Conservation (phyloP, 2,113 vertebrate genomes). For the Sisor rabdophorus region DNA sequence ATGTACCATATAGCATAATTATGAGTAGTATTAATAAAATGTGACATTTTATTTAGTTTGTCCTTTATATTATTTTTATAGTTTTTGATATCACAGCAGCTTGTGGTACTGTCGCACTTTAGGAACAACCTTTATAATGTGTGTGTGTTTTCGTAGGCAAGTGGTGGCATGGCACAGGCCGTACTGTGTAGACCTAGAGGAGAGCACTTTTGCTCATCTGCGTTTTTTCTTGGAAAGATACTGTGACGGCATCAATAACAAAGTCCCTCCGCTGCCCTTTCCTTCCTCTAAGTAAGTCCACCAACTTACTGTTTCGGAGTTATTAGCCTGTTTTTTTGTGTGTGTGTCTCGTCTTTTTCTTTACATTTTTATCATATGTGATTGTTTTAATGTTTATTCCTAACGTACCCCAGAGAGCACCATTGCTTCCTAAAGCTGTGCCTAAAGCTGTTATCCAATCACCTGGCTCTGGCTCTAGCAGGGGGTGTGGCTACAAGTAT, state of each 20-base stretch:
- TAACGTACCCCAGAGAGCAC: conserved; percentile 78
- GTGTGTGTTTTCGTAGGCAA: conserved; percentile 69
- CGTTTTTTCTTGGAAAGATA: conserved; percentile 94
- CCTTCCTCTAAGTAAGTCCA: conserved; percentile 64
- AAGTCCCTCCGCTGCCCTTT: conserved; percentile 88
- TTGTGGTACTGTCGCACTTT: too few species aligned
- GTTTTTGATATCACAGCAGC: too few species aligned
- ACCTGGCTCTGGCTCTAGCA: conserved; percentile 90
- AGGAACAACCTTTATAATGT: too few species aligned
- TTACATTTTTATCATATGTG: background rate
- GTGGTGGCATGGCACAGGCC: conserved; percentile 97
- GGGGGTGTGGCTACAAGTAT: conserved; percentile 97
- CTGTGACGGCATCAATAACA: conserved; percentile 91
- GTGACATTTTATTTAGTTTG: too few species aligned
- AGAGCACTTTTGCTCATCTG: conserved; percentile 94
- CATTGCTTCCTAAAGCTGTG: conserved; percentile 93
- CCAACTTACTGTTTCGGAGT: background rate
- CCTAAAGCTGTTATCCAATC: conserved; percentile 93
- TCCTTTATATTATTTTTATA: too few species aligned
- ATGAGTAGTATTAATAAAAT: too few species aligned
- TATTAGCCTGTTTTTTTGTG: too few species aligned
- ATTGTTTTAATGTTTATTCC: background rate
- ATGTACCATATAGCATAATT: too few species aligned
- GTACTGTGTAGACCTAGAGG: conserved; percentile 95
- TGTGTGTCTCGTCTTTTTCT: background rate